Conservation (phyloP, 2,888 invertebrate species). For the Apocheima hispidaria region DNA sequence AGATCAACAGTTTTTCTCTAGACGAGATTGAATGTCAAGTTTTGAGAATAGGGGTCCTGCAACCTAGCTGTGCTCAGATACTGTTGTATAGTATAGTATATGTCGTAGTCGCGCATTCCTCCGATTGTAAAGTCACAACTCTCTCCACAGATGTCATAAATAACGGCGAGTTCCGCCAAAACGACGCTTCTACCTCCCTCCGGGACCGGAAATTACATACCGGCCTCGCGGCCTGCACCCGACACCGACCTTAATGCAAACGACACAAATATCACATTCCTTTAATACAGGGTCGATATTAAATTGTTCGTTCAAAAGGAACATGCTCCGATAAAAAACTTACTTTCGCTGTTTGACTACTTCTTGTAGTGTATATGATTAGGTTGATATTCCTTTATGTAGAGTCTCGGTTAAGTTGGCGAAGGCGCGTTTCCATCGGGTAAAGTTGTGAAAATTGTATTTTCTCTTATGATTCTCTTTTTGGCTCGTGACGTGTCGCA, state of each 20-base stretch:
- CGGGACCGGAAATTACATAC: conserved; percentile 25
- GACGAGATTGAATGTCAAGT: too few relatives aligned
- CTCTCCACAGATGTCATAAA: conserved; percentile 27
- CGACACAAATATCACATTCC: conserved; percentile 21
- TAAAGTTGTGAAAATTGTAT: conserved; percentile 43
- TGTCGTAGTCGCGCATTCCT: too few relatives aligned
- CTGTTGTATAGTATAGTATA: too few relatives aligned
- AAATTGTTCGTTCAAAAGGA: conserved; percentile 28
- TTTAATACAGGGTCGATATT: conserved; percentile 19
- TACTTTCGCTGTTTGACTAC: neutral
- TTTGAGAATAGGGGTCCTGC: too few relatives aligned
- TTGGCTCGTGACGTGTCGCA: conserved; percentile 37
- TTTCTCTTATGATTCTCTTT: conserved; percentile 44
- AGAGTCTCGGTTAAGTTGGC: neutral
- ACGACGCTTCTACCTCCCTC: conserved; percentile 20
- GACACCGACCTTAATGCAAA: conserved; percentile 5
- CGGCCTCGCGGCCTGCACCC: neutral
- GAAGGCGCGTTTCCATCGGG: conserved; percentile 30
- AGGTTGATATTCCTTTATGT: conserved; percentile 11
- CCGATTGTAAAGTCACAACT: conserved; percentile 24
- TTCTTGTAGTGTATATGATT: neutral
- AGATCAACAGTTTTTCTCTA: too few relatives aligned
- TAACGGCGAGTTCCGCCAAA: conserved; percentile 32
- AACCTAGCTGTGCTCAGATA: too few relatives aligned
- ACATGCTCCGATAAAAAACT: conserved; percentile 13